Evolutionary conservation across 2,888 invertebrate genomes (phyloP), one percentile per base, ranked within the genome.

Genomic region (Poecilobothrus nobilitatus): DNA sequence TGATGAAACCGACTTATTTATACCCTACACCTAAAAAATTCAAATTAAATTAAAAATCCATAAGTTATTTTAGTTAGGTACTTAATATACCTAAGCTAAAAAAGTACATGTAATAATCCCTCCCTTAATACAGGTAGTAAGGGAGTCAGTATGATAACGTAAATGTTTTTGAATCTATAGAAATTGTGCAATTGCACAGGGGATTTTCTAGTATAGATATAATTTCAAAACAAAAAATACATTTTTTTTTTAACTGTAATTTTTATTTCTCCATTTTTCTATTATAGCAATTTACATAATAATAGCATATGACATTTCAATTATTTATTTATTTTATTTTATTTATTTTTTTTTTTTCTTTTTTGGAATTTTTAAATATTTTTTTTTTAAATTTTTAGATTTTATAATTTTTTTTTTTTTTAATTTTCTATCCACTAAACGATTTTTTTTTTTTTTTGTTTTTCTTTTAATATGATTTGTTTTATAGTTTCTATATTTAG

Each of bases 311-410:
- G 66, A 69, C 67, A 69, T 63, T 66, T 63, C 27, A 27, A 63
- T 63, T 27, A n/a, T 33, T 67, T 67, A 41, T 64, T 68, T 67
- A 65, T 63, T 67, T 67, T 62, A 68, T 37, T 67, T 62, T 67
- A 68, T 37, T 67, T 62, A 65, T 70, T 21, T 61, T 61, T 66
- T 68, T 62, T 67, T 67, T 53, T 65, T 66, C 8, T 62, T 69
- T 63, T 66, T 66, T 65, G 72, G 68, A 71, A 74, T 69, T 73
- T 73, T 71, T 76, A 75, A 73, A 73, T 71, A 74, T 75, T 71
- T 68, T 71, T 70, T 72, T 71, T 72, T 75, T 70, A 72, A 73
- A 72, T 72, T 70, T 72, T 72, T 72, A 71, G 71, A 73, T 71
- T 74, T 72, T 75, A 74, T 74, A 76, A 74, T 73, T 72, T 72